A percentile compares a stretch with the other conserved stretches of the same genome.
phyloP scores from a whole-genome alignment of 1,140 invertebrate genomes.

The Microplitis mediator region DNA sequence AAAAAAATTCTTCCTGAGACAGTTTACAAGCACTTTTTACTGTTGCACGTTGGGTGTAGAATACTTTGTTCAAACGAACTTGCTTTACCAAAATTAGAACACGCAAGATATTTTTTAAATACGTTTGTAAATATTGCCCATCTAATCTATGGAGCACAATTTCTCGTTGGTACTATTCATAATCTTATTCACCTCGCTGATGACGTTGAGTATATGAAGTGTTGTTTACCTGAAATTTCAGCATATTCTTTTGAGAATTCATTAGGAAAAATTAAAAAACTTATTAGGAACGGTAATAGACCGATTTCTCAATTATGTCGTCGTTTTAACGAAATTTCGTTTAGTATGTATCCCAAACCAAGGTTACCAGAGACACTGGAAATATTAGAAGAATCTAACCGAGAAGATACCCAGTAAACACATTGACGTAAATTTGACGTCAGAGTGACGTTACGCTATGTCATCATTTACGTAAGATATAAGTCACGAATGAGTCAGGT shows the following conservation, averaged over 20 bases:
- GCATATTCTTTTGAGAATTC: constrained; percentile 25
- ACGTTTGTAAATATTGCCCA: constrained; percentile 26
- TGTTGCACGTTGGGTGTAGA: constrained; percentile 31
- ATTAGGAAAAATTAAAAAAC: constrained; percentile 17
- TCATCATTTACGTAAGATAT: no score
- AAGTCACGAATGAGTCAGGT: no score
- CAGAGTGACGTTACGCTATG: no score
- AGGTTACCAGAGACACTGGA: neutral
- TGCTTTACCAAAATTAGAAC: constrained; percentile 14
- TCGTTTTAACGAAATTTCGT: constrained; percentile 7
- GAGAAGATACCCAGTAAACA: no score
- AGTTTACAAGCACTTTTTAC: constrained; percentile 33
- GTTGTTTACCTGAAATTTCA: constrained; percentile 3
- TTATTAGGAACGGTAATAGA: constrained; percentile 6
- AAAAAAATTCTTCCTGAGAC: constrained; percentile 26
- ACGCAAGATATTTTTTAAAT: constrained; percentile 27
- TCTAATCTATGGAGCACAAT: constrained; percentile 23
- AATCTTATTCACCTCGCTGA: constrained; percentile 31
- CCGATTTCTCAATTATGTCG: constrained; percentile 18
- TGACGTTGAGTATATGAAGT: constrained; percentile 20
- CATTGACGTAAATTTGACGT: no score
- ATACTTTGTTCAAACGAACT: constrained; percentile 29
- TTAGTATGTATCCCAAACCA: neutral
- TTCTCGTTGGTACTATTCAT: constrained; percentile 33
- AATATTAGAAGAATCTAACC: neutral